These are phyloP conservation scores for Ptilonorhynchus violaceus DNA, from an alignment of 2,113 vertebrate genomes.

Conservation along the genomic window DNA sequence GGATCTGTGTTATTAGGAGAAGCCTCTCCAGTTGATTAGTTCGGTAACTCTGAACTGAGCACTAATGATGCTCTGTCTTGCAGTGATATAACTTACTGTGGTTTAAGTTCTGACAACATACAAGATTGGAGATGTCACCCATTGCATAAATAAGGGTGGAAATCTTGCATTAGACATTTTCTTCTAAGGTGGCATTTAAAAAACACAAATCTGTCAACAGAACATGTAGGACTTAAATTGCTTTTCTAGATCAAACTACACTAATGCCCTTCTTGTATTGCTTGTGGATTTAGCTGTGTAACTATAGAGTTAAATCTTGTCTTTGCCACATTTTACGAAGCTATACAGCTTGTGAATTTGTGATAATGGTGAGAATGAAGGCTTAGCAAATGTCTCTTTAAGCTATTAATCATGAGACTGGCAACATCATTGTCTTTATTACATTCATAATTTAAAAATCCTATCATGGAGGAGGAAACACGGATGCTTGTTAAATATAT, in stretches of 20 bases:
- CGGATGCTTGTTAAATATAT: constrained; percentile 62
- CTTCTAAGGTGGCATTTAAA: constrained; percentile 23
- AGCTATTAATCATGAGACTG: constrained; percentile 54
- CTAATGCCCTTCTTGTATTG: background rate
- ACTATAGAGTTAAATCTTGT: constrained; percentile 43
- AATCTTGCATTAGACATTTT: background rate
- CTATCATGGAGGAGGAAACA: constrained; percentile 58
- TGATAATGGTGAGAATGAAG: constrained; percentile 45
- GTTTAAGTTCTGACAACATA: constrained; percentile 22
- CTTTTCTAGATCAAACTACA: constrained; percentile 3
- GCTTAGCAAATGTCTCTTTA: constrained; percentile 42
- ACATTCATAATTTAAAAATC: constrained; percentile 64
- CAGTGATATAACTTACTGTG: background rate
- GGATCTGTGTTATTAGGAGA: background rate
- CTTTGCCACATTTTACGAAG: constrained; percentile 12
- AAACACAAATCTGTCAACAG: constrained; percentile 36
- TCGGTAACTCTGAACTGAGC: background rate
- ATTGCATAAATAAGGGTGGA: background rate
- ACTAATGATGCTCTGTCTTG: background rate
- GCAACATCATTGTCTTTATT: constrained; percentile 67
- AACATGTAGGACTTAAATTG: background rate
- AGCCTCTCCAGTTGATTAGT: constrained; percentile 28
- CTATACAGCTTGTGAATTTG: constrained; percentile 34
- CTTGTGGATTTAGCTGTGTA: background rate
- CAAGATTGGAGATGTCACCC: background rate